Evolutionary conservation across 1,140 invertebrate genomes (phyloP).

Genomic region (Onthophagus taurus): DNA sequence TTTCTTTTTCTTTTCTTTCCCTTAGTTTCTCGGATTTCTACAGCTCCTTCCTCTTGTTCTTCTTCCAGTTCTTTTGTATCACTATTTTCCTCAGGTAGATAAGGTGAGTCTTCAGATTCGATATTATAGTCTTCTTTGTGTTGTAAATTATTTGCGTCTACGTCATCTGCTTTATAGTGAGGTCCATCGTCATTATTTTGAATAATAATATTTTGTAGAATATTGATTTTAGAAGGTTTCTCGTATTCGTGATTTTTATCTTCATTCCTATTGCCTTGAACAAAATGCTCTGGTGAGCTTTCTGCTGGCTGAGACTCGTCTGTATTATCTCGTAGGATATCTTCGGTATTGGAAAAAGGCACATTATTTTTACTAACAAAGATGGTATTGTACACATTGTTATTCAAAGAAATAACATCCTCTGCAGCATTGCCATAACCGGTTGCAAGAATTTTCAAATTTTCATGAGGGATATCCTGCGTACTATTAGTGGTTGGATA

Average conservation of each 20-base stretch:
- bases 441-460: slow-evolving; percentile 12
- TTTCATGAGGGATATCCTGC: slow-evolving; percentile 4
- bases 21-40: slow-evolving; percentile 15
- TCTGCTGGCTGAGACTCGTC: slow-evolving; percentile 13
- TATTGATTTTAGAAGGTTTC: slow-evolving; percentile 13
- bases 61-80: slow-evolving; percentile 12
- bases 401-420: slow-evolving; percentile 16
- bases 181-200: slow-evolving; percentile 12
- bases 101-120: slow-evolving; percentile 10
- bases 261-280: slow-evolving; percentile 13
- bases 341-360: slow-evolving; percentile 7
- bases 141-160: slow-evolving; percentile 10
- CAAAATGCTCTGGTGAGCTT: slow-evolving; percentile 12
- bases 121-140: slow-evolving; percentile 11
- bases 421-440: slow-evolving; percentile 10
- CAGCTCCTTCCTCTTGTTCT: slow-evolving; percentile 11
- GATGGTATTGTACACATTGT: slow-evolving; percentile 9
- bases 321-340: slow-evolving; percentile 9
- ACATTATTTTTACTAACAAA: slow-evolving; percentile 13
- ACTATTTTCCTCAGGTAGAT: slow-evolving; percentile 13
- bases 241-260: slow-evolving; percentile 11
- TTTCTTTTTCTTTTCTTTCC: slow-evolving; percentile 16
- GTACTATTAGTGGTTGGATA: slow-evolving; percentile 10
- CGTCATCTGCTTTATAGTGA: slow-evolving; percentile 12
- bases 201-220: slow-evolving; percentile 15